phyloP scores from a whole-genome alignment of 2,113 vertebrate genomes.

The Phasianus colchicus region DNA sequence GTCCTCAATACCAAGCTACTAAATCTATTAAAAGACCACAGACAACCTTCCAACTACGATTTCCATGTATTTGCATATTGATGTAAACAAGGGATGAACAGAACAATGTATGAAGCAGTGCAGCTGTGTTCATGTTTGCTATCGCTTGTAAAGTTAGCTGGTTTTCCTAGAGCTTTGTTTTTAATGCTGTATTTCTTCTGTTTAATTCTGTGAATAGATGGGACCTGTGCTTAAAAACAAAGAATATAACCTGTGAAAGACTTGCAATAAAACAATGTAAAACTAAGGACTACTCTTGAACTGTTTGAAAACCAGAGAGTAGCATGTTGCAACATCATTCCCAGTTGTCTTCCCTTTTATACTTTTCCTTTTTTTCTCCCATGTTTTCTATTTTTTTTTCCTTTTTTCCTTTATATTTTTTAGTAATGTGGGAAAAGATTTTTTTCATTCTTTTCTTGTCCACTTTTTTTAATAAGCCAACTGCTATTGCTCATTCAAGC shows the following conservation, averaged over 20 bases:
- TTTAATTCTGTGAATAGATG: background rate
- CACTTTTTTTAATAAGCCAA: background rate
- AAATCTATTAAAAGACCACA: background rate
- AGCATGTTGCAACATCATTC: background rate
- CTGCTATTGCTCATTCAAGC: background rate
- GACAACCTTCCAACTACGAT: background rate
- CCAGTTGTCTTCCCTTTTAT: background rate
- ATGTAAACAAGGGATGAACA: background rate
- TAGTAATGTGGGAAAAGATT: background rate
- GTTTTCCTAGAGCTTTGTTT: background rate
- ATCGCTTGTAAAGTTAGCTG: background rate
- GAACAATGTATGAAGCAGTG: background rate
- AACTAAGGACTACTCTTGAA: slow-evolving; percentile 38
- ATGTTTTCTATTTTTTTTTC: background rate
- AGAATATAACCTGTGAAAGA: background rate
- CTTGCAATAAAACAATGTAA: slow-evolving; percentile 11
- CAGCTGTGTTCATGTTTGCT: background rate
- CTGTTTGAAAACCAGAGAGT: slow-evolving; percentile 22
- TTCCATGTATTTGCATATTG: background rate
- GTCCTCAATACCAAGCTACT: background rate
- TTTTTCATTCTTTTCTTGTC: too few species aligned
- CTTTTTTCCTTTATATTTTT: background rate
- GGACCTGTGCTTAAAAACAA: background rate
- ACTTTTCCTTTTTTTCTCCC: background rate
- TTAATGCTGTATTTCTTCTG: background rate